These are phyloP conservation scores for Hirtodrosophila alboralis DNA, from an alignment of 2,888 invertebrate genomes.

Conservation along the genomic window DNA sequence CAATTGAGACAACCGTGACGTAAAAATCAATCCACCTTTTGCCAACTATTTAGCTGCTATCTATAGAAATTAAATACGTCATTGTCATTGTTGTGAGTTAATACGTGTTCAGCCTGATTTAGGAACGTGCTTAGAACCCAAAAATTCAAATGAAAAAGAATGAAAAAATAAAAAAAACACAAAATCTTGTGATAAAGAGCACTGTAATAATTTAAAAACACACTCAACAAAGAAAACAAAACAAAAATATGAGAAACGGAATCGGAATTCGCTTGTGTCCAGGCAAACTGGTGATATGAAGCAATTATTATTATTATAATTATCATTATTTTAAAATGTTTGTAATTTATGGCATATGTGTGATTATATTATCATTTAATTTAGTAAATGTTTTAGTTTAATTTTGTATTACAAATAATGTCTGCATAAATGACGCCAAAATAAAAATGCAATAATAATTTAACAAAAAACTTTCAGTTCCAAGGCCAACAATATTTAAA, in stretches of 20 bases:
- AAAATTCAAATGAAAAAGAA: constrained; percentile 3
- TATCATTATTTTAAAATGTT: constrained; percentile 19
- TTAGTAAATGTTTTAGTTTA: constrained; percentile 44
- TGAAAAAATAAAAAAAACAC: neutral
- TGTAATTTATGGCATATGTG: constrained; percentile 51
- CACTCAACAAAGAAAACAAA: too few relatives aligned
- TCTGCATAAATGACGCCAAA: constrained; percentile 40
- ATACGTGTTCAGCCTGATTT: constrained; percentile 16
- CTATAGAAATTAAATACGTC: neutral
- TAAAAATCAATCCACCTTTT: constrained; percentile 24
- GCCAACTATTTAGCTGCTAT: constrained; percentile 18
- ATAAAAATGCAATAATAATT: constrained; percentile 60
- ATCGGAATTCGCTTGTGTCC: constrained; percentile 45
- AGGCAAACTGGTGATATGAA: constrained; percentile 68
- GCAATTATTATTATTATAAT: constrained; percentile 72
- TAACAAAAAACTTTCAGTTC: constrained; percentile 6
- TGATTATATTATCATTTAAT: constrained; percentile 54
- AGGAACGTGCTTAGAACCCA: constrained; percentile 39
- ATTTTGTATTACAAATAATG: constrained; percentile 12
- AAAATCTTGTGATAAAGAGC: constrained; percentile 58
- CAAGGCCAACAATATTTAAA: constrained; percentile 25
- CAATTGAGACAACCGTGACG: constrained; percentile 10
- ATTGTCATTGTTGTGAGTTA: constrained; percentile 1
- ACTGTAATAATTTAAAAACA: constrained; percentile 17
- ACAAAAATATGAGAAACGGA: constrained; percentile 21